Conservation (phyloP, 2,797 vertebrate genomes). For the Enteromius anoplus region DNA sequence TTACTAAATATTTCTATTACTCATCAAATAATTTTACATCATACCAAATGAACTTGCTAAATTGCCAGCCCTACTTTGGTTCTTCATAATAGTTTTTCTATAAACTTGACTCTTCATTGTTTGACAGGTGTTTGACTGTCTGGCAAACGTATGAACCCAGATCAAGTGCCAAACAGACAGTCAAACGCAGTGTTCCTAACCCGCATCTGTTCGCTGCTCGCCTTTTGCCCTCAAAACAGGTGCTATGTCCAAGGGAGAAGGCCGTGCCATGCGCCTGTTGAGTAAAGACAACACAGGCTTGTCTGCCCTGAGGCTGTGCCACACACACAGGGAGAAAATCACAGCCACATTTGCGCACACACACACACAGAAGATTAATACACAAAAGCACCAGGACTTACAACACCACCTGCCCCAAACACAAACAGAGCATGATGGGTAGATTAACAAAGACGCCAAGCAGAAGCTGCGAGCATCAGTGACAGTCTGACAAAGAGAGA, state of each 20-base stretch:
- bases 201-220: conserved; percentile 66
- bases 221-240: conserved; percentile 77
- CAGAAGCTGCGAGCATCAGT: conserved; percentile 37
- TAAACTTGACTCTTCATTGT: conserved; percentile 9
- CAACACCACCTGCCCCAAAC: conserved; percentile 72
- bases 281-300: conserved; percentile 57
- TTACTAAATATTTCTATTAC: background rate
- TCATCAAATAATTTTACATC: background rate
- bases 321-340: conserved; percentile 34
- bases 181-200: conserved; percentile 64
- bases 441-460: conserved; percentile 63
- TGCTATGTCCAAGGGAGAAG: conserved; percentile 62
- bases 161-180: conserved; percentile 55
- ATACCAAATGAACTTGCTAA: background rate
- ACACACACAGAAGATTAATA: conserved; percentile 52
- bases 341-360: conserved; percentile 44
- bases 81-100: conserved; percentile 3
- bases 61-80: background rate
- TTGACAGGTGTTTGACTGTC: conserved; percentile 30
- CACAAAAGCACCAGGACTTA: conserved; percentile 57
- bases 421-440: conserved; percentile 66
- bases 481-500: background rate
- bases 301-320: conserved; percentile 23
- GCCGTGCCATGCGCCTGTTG: conserved; percentile 21
- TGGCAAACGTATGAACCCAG: conserved; percentile 16